Evolutionary conservation across 2,888 invertebrate species (phyloP), one percentile per base, ranked within the genome.

Genomic region (Tanaodytes sp.): DNA sequence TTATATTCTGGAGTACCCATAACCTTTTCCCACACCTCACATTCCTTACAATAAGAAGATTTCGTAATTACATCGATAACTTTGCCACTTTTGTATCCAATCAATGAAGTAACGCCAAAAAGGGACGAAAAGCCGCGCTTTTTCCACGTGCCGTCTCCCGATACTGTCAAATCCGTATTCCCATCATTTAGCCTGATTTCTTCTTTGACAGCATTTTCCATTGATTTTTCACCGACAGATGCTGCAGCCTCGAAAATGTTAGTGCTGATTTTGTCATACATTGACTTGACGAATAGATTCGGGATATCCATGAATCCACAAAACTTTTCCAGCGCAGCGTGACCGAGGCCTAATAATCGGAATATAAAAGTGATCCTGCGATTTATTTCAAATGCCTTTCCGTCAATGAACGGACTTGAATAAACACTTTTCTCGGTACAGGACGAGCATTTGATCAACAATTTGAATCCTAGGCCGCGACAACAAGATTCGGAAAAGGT

Each of bases 401-500:
- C 42, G 4, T 42, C 20, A n/a, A 42, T 42, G 4, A 42, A n/a
- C 19, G 20, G 20, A 42, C 42, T 8, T 27, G 27, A 27, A 9
- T 27, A 8, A 27, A 27, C 27, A 27, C 6, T 27, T 8, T 14
- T 54, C 15, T 33, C 45, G 45, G 19, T 33, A 57, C 57, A 57
- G 27, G 23, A n/a, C 37, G 4, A 1, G 23, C 39, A 46, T n/a
- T 58, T 39, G 6, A 58, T 30, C 11, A 64, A 43, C 20, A 70
- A 40, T 31, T 64, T 46, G 39, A 72, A 68, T 43, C 64, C 68
- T 15, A 68, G 57, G 43, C 54, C 71, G 43, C 65, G 54, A n/a
- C n/a, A n/a, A n/a, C n/a, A n/a, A n/a, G n/a, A n/a, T n/a, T n/a
- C n/a, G n/a, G n/a, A n/a, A 52, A 69, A 69, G 9, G 20, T 66